phyloP scores from a whole-genome alignment of 2,888 invertebrate species.

The Acleris cristana region DNA sequence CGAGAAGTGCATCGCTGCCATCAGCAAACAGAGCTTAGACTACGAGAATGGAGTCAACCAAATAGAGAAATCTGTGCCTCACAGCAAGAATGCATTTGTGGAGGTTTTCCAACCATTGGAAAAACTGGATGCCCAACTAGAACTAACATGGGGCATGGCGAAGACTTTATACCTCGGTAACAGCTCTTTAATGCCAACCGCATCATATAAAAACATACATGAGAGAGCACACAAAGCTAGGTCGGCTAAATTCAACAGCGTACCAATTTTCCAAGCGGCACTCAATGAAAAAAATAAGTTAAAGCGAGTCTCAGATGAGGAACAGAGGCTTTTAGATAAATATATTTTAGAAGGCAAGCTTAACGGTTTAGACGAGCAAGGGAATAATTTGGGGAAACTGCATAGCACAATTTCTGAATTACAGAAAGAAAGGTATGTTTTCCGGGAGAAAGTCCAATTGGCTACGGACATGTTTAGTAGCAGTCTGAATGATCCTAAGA shows the following conservation, averaged over 20 bases:
- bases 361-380: conserved; percentile 89
- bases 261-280: conserved; percentile 87
- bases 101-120: conserved; percentile 91
- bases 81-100: conserved; percentile 85
- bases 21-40: conserved; percentile 91
- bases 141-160: conserved; percentile 93
- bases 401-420: conserved; percentile 78
- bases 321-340: conserved; percentile 89
- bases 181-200: conserved; percentile 90
- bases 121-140: conserved; percentile 87
- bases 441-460: conserved; percentile 86
- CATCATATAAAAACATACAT: conserved; percentile 90
- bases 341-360: conserved; percentile 92
- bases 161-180: conserved; percentile 93
- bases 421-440: conserved; percentile 84
- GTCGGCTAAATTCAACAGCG: conserved; percentile 88
- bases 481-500: conserved; percentile 85
- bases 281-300: conserved; percentile 80
- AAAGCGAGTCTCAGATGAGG: conserved; percentile 81
- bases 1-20: conserved; percentile 92
- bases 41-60: conserved; percentile 90
- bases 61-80: conserved; percentile 82
- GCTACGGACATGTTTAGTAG: conserved; percentile 87
- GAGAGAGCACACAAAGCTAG: conserved; percentile 90
- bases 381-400: conserved; percentile 74